Evolutionary conservation across 1,140 invertebrate species (phyloP).

Genomic region (Hydropsyche tenuis): DNA sequence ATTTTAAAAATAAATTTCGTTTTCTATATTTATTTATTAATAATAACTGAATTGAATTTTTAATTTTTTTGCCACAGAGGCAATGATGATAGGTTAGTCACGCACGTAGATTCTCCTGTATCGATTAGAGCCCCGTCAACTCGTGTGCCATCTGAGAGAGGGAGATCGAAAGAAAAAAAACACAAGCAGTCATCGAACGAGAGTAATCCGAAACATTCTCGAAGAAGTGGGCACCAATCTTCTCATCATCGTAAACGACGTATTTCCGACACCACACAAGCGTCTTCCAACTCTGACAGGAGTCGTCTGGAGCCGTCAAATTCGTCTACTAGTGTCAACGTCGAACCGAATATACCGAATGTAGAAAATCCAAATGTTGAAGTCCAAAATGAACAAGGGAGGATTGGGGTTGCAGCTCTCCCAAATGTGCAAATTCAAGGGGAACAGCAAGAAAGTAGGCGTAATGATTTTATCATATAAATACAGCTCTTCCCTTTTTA

Average conservation of each 20-base stretch:
- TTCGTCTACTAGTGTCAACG: not conserved
- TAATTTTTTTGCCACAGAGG: too few relatives aligned
- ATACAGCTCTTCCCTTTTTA: too few relatives aligned
- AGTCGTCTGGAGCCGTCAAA: not conserved
- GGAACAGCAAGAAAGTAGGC: not conserved
- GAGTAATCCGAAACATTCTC: not conserved
- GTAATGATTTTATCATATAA: constrained; percentile 30
- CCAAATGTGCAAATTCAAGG: constrained; percentile 27
- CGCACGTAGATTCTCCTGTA: too few relatives aligned
- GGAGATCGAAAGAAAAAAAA: constrained; percentile 1
- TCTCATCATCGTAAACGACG: not conserved
- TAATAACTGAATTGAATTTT: too few relatives aligned
- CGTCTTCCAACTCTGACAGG: constrained; percentile 27
- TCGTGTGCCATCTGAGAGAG: too few relatives aligned
- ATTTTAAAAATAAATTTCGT: too few relatives aligned
- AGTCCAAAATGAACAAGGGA: constrained; percentile 8
- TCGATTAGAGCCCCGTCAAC: not conserved
- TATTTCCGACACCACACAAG: constrained; percentile 7
- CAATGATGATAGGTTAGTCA: too few relatives aligned
- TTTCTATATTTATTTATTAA: too few relatives aligned
- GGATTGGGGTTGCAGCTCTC: constrained; percentile 35
- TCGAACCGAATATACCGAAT: constrained; percentile 19
- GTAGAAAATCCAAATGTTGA: constrained; percentile 1
- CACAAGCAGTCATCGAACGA: not conserved
- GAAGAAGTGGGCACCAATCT: not conserved